phyloP scores from a whole-genome alignment of 2,113 vertebrate species.

The Vidua chalybeata region DNA sequence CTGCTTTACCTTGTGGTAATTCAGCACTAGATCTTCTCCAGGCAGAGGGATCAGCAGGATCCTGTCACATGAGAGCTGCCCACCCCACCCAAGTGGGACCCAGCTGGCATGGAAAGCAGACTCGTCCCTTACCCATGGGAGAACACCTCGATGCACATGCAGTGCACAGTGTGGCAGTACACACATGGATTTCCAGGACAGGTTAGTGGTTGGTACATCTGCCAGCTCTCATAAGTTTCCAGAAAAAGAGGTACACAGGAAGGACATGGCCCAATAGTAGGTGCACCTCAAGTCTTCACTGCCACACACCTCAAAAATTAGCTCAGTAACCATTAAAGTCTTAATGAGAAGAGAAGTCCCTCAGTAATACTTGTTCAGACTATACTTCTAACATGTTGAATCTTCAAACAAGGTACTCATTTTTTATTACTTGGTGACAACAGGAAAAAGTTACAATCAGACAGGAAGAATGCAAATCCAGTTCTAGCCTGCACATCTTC shows the following conservation, averaged over 20 bases:
- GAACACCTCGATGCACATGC: rapidly evolving
- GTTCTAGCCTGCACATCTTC: background rate
- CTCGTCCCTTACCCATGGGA: rapidly evolving
- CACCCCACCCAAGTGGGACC: rapidly evolving
- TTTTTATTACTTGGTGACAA: background rate
- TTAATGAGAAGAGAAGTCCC: background rate
- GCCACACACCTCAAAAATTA: background rate
- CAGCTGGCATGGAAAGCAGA: rapidly evolving
- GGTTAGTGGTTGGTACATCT: background rate
- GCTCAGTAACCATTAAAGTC: background rate
- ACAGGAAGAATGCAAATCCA: background rate
- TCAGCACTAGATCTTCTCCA: background rate
- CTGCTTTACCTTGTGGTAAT: background rate
- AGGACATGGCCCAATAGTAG: rapidly evolving
- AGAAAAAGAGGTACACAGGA: background rate
- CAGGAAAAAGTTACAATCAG: background rate
- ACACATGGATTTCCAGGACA: background rate
- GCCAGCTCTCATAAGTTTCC: background rate
- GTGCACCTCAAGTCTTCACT: background rate
- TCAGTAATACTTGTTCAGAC: background rate
- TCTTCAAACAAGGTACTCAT: background rate
- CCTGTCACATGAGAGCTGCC: background rate
- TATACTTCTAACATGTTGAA: background rate
- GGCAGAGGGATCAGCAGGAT: background rate
- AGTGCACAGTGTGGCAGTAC: background rate